Conservation (phyloP, 2,888 invertebrate species). For the Eucriotettix oculatus region DNA sequence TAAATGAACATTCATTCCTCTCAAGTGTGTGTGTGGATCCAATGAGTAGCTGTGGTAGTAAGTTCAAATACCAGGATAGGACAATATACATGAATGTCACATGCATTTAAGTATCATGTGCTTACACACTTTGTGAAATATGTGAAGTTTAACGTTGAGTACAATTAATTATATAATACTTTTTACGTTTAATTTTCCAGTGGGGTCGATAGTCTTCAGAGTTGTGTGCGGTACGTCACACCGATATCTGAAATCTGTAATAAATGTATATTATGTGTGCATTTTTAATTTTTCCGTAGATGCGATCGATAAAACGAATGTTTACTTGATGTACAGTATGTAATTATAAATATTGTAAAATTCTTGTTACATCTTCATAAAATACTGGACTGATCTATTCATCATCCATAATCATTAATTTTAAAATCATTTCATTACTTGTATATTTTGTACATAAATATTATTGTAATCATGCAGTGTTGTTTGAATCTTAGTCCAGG, state of each 20-base stretch:
- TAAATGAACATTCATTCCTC: not conserved
- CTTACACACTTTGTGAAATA: not conserved
- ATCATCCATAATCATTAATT: conserved; percentile 13
- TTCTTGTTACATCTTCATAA: conserved; percentile 13
- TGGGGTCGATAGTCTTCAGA: not conserved
- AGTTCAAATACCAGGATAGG: not conserved
- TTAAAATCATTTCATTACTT: conserved; percentile 12
- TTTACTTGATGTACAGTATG: conserved; percentile 12
- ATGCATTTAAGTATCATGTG: not conserved
- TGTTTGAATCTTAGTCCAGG: conserved; percentile 14
- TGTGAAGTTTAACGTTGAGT: not conserved
- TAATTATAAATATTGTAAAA: conserved; percentile 11
- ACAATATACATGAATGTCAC: not conserved
- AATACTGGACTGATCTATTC: conserved; percentile 13
- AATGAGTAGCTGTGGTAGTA: not conserved
- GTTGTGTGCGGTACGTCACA: too few relatives aligned
- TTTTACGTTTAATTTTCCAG: not conserved
- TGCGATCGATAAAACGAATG: conserved; percentile 9
- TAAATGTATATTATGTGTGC: conserved; percentile 10
- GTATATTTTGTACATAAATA: conserved; percentile 15
- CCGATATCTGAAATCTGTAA: too few relatives aligned
- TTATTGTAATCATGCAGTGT: conserved; percentile 13
- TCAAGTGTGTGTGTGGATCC: not conserved
- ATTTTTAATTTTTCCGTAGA: conserved; percentile 8
- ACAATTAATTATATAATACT: not conserved